Evolutionary conservation across 2,113 vertebrate genomes (phyloP).

Genomic region (Irena cyanogastra): DNA sequence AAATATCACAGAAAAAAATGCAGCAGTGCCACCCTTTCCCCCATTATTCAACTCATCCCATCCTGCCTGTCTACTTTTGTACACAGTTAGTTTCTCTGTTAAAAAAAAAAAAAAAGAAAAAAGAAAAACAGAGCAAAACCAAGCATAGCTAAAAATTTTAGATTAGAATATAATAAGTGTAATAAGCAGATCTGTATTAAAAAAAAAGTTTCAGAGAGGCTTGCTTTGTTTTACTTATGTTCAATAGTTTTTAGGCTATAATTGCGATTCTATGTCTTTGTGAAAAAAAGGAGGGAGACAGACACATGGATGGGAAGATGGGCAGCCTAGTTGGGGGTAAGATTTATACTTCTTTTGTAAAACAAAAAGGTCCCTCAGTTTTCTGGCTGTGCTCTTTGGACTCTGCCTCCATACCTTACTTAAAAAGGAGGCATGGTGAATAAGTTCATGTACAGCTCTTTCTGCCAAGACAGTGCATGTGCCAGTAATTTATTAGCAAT

Average conservation of each 20-base stretch:
- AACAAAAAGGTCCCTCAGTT: slow-evolving; percentile 1
- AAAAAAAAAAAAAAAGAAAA: neutral
- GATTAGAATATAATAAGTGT: neutral
- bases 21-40: neutral
- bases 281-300: accelerated
- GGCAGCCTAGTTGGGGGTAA: neutral
- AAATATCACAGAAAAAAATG: neutral
- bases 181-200: neutral
- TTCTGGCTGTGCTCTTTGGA: slow-evolving; percentile 24
- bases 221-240: slow-evolving; percentile 13
- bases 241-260: slow-evolving; percentile 15
- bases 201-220: neutral
- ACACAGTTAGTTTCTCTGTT: neutral
- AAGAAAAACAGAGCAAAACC: accelerated
- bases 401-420: neutral
- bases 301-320: neutral
- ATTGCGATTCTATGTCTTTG: neutral
- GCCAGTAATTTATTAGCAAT: slow-evolving; percentile 71
- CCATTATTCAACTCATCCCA: neutral
- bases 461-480: slow-evolving; percentile 56
- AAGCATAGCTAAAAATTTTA: neutral
- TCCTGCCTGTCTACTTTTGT: neutral
- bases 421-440: slow-evolving; percentile 52
- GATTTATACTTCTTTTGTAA: neutral
- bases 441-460: slow-evolving; percentile 53